Evolutionary conservation across 1,140 invertebrate genomes (phyloP), one percentile per base, ranked within the genome.

Genomic region (Pemphigus obesinymphae): DNA sequence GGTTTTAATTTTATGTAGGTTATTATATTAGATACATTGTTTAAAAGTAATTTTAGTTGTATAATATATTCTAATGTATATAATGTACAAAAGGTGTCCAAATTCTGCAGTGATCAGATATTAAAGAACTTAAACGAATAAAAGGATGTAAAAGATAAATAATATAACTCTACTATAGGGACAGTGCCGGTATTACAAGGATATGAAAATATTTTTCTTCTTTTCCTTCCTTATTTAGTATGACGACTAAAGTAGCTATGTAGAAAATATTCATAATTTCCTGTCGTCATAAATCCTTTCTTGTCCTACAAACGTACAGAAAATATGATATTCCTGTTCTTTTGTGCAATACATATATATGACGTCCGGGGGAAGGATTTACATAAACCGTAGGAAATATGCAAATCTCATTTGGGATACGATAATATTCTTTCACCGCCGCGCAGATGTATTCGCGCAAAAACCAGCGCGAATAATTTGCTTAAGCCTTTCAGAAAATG

Each of bases 351-450:
- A 55, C n/a, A 61, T 58, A 29, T 61, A 31, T 61, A 58, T 31
- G 17, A 34, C 68, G 40, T 72, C 68, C 23, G 68, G 43, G 68
- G 6, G 29, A 31, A 72, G 40, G 68, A 72, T 72, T 72, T 48
- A 72, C 43, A 72, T 48, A 48, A 72, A 72, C 43, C 43, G 26
- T 10, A 17, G 43, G 13, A 72, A 72, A 72, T 48, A 72, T 72
- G 43, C 43, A 72, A 72, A 72, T 72, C 68, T 34, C 26, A n/a
- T 72, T 72, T 72, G 17, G 43, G 26, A 72, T 72, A 72, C 68
- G 68, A 72, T 72, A 48, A 72, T 72, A 48, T 72, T 72, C 68
- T 72, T 70, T 70, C 13, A n/a, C 29, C 68, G 43, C 26, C 29
- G 43, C 43, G 43, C 68, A 29, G 68, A 72, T 72, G 68, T 72